Percentiles rank a stretch among this genome's conserved stretches.
Conservation (phyloP, 2,113 vertebrate genomes). For the Centropus bengalensis region DNA sequence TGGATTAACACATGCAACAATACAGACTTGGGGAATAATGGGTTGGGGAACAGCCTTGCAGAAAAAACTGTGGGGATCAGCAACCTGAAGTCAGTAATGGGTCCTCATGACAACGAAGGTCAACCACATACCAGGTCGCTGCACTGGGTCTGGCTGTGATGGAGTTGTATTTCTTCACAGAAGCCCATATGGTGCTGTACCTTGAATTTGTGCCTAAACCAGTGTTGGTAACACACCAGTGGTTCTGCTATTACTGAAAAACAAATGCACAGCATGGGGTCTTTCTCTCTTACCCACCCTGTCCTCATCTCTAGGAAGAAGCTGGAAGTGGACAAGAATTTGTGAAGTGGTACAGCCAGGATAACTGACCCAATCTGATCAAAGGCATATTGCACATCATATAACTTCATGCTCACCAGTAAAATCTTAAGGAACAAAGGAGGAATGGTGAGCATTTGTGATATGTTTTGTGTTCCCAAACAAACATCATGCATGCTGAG, state of each 20-base stretch:
- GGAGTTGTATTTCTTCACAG: neutral
- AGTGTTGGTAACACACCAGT: neutral
- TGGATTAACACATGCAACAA: neutral
- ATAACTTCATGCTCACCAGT: neutral
- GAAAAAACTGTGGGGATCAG: neutral
- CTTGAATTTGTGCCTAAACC: neutral
- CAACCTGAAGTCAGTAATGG: neutral
- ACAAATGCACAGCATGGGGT: neutral
- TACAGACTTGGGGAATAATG: neutral
- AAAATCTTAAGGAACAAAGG: neutral
- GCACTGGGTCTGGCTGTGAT: neutral
- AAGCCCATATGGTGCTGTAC: neutral
- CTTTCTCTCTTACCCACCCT: neutral
- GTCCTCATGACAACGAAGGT: neutral
- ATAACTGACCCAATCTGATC: neutral
- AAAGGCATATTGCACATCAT: neutral
- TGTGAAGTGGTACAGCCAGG: neutral
- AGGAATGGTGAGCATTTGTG: neutral
- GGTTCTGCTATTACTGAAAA: neutral
- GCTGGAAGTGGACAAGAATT: accelerated
- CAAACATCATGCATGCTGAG: neutral
- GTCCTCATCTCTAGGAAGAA: accelerated
- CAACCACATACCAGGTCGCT: neutral
- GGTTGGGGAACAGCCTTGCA: neutral
- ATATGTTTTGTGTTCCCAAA: neutral